phyloP scores from a whole-genome alignment of 1,140 invertebrate genomes.

The Trichonephila inaurata region DNA sequence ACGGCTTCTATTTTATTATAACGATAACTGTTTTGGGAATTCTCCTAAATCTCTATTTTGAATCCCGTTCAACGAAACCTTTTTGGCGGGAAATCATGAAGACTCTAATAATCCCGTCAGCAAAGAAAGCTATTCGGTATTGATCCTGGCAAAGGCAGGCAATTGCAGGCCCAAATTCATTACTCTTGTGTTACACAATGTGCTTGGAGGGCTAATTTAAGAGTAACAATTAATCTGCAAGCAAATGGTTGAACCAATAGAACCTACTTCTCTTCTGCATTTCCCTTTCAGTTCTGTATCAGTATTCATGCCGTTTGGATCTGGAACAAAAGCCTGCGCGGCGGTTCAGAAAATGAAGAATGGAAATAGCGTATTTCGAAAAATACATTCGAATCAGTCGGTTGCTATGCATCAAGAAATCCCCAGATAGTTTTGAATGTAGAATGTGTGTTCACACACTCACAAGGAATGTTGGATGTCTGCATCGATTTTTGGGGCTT shows the following conservation, averaged over 20 bases:
- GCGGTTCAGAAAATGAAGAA: not conserved
- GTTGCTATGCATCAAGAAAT: not conserved
- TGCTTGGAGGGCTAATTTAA: not conserved
- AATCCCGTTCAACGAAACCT: too few species aligned
- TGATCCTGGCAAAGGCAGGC: not conserved
- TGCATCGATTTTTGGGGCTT: not conserved
- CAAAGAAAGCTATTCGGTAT: not conserved
- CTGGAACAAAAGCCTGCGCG: not conserved
- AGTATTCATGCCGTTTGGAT: not conserved
- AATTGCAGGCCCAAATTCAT: not conserved
- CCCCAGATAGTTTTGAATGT: not conserved
- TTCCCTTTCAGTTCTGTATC: not conserved
- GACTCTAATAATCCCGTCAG: not conserved
- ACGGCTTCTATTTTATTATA: too few species aligned
- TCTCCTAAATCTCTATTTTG: too few species aligned
- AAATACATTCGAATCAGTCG: conserved; percentile 1
- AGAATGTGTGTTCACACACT: not conserved
- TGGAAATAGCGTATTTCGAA: not conserved
- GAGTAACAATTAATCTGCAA: not conserved
- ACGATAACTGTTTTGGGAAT: too few species aligned
- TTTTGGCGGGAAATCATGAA: not conserved
- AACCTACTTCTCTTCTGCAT: not conserved
- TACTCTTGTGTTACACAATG: not conserved
- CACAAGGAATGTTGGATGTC: not conserved
- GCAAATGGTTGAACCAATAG: not conserved